These are phyloP conservation scores for Shinisaurus crocodilurus DNA, from an alignment of 2,113 vertebrate genomes.

Conservation along the genomic window DNA sequence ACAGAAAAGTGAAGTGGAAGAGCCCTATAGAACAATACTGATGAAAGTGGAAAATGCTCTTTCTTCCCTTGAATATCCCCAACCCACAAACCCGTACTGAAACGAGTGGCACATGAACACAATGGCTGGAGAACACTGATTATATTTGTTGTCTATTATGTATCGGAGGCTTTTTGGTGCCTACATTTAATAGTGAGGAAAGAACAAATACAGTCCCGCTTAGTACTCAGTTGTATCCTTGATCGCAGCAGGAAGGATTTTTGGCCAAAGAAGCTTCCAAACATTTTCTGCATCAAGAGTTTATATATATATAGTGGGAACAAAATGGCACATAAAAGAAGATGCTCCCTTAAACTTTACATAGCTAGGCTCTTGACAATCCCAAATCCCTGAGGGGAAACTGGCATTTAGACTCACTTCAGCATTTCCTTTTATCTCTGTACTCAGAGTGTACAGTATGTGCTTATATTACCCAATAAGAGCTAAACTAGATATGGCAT, in stretches of 20 bases:
- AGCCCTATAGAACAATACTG: not conserved
- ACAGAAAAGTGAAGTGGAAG: not conserved
- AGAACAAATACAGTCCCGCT: slow-evolving; percentile 47
- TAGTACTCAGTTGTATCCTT: slow-evolving; percentile 36
- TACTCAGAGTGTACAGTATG: not conserved
- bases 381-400: not conserved
- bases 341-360: not conserved
- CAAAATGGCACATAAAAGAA: not conserved
- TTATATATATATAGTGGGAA: not conserved
- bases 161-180: slow-evolving; percentile 38
- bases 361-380: not conserved
- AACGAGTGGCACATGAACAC: slow-evolving; percentile 9
- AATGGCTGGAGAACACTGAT: slow-evolving; percentile 60
- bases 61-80: not conserved
- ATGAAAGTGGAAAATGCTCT: not conserved
- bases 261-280: slow-evolving; percentile 30
- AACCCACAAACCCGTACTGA: slow-evolving; percentile 5
- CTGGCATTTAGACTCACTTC: not conserved
- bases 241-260: slow-evolving; percentile 7
- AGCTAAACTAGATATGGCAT: not conserved
- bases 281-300: not conserved
- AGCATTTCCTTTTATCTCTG: not conserved
- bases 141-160: slow-evolving; percentile 48
- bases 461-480: not conserved
- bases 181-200: slow-evolving; percentile 57